Evolutionary conservation across 92 coral and sea anemone genomes (phyloP), one percentile per base, ranked within the genome.

Genomic region (Heliopora coerulea): DNA sequence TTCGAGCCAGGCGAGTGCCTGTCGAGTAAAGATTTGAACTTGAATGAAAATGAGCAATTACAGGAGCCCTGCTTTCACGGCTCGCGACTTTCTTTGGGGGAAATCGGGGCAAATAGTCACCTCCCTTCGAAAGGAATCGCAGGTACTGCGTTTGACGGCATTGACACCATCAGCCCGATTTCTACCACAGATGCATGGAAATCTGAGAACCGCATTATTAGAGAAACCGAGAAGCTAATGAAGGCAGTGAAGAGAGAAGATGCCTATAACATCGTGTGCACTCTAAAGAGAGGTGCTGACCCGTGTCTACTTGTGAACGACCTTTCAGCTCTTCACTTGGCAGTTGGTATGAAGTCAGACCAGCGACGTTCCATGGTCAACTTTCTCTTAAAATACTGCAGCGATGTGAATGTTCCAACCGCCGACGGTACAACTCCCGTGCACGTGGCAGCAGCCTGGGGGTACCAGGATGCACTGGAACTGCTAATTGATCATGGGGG

Each of bases 401-500:
- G 88, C 37, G 89, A 86, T 60, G 82, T 96, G 8, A 88, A 91
- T 75, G 84, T 91, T 54, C 78, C 79, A 33, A 86, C 97, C 39
- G 65, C 80, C 8, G 96, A 91, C 48, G 97, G 97, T 10, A 83
- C 90, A 44, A 91, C 97, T n/a, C 92, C 97, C 27, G 83, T 89
- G n/a, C 97, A 91, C 79, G 89, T 91, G 60, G 97, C 97, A 7
- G 85, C 96, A 19, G 86, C 90, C 87, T 91, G 96, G 97, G 91
- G 95, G 17, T 83, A 85, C 33, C 83, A 73, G 17, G 96, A 91
- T 62, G 86, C 96, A 49, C 79, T 91, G 57, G 90, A 87, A 81
- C 68, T 91, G 31, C 80, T 87, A 33, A 68, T 87, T 6, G 59
- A 62, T 10, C 60, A 61, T 46, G 69, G 68, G 11, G 65, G 65